These are phyloP conservation scores for Myotis brandtii DNA, from an alignment of 2,113 vertebrate genomes.

Conservation along the genomic window DNA sequence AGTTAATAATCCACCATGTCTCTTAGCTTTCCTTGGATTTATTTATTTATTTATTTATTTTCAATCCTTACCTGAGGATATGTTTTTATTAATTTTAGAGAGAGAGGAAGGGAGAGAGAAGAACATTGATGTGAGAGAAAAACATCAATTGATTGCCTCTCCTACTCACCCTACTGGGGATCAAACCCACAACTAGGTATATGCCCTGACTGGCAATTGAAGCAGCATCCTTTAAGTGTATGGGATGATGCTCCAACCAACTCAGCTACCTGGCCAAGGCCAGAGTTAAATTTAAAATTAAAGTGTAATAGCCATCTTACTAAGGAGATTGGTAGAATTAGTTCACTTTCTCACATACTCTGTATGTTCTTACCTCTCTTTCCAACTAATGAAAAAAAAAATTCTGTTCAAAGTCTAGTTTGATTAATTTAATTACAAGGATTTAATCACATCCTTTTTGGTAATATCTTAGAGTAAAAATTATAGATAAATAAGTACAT, in stretches of 20 bases:
- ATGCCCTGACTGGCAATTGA: too few species aligned
- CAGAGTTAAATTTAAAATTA: background rate
- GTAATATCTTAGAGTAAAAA: slow-evolving; percentile 19
- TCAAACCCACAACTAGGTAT: too few species aligned
- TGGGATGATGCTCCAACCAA: too few species aligned
- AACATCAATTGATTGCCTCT: too few species aligned
- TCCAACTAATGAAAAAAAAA: slow-evolving; percentile 22
- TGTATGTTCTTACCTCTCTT: background rate
- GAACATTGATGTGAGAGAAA: too few species aligned
- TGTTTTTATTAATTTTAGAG: too few species aligned
- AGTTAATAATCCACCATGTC: background rate
- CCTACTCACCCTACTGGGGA: too few species aligned
- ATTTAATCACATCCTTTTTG: background rate
- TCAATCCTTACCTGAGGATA: too few species aligned
- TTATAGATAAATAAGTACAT: slow-evolving; percentile 37
- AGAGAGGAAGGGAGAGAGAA: too few species aligned
- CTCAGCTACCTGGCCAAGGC: background rate
- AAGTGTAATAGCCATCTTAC: background rate
- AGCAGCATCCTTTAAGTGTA: too few species aligned
- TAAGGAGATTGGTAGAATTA: background rate
- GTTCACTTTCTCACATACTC: background rate
- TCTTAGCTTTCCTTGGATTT: background rate
- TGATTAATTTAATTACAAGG: slow-evolving; percentile 31
- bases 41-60: too few species aligned
- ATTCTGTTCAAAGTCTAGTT: background rate